Evolutionary conservation across 35 echinoderm and acorn worm species (phyloP), one percentile per base, ranked within the genome.

Genomic region (Anneissia japonica): DNA sequence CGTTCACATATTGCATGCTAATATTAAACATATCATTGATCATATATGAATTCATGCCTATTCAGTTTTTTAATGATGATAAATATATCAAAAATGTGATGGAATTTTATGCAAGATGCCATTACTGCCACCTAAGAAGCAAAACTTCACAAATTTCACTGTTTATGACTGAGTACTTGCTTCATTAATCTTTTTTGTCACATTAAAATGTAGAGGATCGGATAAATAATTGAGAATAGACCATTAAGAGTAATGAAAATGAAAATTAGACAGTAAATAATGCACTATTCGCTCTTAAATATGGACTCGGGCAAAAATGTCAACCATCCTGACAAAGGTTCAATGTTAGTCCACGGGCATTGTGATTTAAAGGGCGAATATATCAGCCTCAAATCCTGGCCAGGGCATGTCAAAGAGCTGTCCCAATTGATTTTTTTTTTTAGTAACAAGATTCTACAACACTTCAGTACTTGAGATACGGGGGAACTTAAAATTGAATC

Each of bases 171-270:
- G 26, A 64, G 6, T 16, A 64, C 51, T 64, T 19, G 51, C 51
- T 64, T 64, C 51, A 64, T 64, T 64, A 64, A 64, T 64, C 51
- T 64, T 64, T 64, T 64, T 64, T 64, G 51, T 64, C 51, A 64
- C 51, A 64, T 64, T 64, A 64, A 43, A 64, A 64, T 64, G 51
- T 64, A 64, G 5, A 64, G 51, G 51, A 64, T 64, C 5, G 51
- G 51, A 64, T 19, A 64, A 19, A 64, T 64, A 64, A 64, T 64
- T 64, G 51, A 64, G 51, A 19, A 64, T 64, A 64, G 51, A 23
- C 26, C 51, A 23, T 64, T 64, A 23, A 64, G 26, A 64, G 9
- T 64, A 64, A 64, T 64, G 51, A 64, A 64, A 64, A 64, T 64
- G 51, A 64, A 64, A 64, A 64, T 23, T 64, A 64, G 51, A 64